Percentiles rank a stretch among this genome's conserved stretches.
Conservation (phyloP, 2,888 invertebrate genomes). For the Cheilosia urbana region DNA sequence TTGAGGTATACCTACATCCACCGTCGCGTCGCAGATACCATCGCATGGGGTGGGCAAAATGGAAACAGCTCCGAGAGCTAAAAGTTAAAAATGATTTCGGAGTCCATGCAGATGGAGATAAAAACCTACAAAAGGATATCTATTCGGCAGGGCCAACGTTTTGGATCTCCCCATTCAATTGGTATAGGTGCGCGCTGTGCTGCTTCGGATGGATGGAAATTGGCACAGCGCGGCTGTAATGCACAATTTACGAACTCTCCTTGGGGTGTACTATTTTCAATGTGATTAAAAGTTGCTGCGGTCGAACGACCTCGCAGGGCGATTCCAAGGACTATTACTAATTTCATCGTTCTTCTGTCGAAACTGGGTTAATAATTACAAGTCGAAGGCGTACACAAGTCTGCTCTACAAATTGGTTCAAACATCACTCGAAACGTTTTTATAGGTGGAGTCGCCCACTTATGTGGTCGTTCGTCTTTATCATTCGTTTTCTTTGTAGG, state of each 20-base stretch:
- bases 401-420: conserved; percentile 54
- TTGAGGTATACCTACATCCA: conserved; percentile 17
- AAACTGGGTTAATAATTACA: conserved; percentile 66
- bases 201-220: conserved; percentile 51
- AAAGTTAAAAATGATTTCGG: conserved; percentile 57
- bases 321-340: conserved; percentile 49
- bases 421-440: conserved; percentile 47
- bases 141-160: conserved; percentile 15
- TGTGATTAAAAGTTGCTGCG: conserved; percentile 54
- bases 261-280: conserved; percentile 39
- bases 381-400: conserved; percentile 32
- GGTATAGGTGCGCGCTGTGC: conserved; percentile 13
- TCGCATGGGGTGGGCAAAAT: conserved; percentile 53
- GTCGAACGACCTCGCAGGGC: conserved; percentile 34
- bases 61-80: conserved; percentile 42
- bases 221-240: conserved; percentile 19
- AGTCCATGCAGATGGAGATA: conserved; percentile 66
- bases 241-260: conserved; percentile 54
- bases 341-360: conserved; percentile 42
- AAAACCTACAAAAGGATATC: conserved; percentile 51
- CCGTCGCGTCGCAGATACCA: conserved; percentile 42
- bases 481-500: conserved; percentile 37
- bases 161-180: background rate
- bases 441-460: conserved; percentile 66
- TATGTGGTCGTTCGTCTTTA: conserved; percentile 46